Percentiles rank a stretch among this genome's conserved stretches.
Evolutionary conservation across 1,140 invertebrate genomes (phyloP).

Genomic region (Acromyrmex heyeri): DNA sequence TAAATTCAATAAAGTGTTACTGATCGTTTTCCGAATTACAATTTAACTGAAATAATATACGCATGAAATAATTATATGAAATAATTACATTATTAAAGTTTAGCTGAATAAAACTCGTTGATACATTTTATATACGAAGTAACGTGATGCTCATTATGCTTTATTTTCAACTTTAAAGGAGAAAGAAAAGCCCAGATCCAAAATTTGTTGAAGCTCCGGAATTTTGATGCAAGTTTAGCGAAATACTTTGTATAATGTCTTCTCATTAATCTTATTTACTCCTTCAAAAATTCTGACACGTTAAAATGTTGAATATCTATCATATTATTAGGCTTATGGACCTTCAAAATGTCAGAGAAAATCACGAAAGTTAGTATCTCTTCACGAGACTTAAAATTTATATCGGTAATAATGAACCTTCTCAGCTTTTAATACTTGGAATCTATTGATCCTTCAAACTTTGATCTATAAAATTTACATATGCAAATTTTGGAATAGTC

Average conservation of each 20-base stretch:
- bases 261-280: slow-evolving; percentile 12
- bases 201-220: neutral
- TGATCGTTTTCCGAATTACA: neutral
- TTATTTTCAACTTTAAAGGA: no score
- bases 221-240: neutral
- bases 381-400: slow-evolving; percentile 36
- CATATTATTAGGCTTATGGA: slow-evolving; percentile 32
- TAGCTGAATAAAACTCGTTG: neutral
- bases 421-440: slow-evolving; percentile 21
- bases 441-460: slow-evolving; percentile 28
- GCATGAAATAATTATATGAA: neutral
- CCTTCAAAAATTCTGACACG: slow-evolving; percentile 1
- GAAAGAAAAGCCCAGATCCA: no score
- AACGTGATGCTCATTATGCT: no score
- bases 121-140: neutral
- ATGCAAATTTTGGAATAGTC: slow-evolving; percentile 9
- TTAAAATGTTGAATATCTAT: slow-evolving; percentile 21
- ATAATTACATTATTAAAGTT: neutral
- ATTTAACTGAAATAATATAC: neutral
- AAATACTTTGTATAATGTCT: slow-evolving; percentile 11
- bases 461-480: slow-evolving; percentile 29
- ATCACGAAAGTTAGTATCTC: slow-evolving; percentile 31
- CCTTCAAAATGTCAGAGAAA: neutral
- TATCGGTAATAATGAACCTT: slow-evolving; percentile 29
- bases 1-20: neutral